A percentile compares a stretch with the other conserved stretches of the same genome.
Conservation (phyloP, 2,113 vertebrate genomes). For the Neopipo cinnamomea region DNA sequence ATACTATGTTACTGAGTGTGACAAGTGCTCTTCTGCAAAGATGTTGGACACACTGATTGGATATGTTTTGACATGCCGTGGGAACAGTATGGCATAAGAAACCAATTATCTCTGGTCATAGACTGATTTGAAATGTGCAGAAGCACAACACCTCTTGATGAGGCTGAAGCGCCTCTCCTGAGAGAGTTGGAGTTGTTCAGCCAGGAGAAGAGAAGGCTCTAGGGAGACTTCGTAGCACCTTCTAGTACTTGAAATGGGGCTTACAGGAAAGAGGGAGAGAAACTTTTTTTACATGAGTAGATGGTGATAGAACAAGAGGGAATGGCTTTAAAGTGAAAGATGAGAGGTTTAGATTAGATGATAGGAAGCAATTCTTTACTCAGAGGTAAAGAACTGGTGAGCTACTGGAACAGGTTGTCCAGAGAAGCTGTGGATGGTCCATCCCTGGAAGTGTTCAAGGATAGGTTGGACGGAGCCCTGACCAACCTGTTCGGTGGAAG, state of each 20-base stretch:
- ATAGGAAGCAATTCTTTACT: not conserved
- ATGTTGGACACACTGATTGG: not conserved
- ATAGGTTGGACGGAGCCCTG: not conserved
- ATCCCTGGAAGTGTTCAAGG: not conserved
- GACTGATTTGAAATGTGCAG: not conserved
- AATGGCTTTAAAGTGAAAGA: not conserved
- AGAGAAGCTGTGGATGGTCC: not conserved
- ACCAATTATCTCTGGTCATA: not conserved
- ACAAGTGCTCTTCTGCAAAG: not conserved
- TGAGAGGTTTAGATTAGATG: not conserved
- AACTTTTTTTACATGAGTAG: not conserved
- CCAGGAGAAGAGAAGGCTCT: not conserved
- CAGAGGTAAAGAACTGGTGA: not conserved
- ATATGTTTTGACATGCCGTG: not conserved
- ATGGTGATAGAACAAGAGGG: not conserved
- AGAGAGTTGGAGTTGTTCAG: not conserved
- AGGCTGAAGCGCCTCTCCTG: not conserved
- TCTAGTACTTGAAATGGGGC: not conserved
- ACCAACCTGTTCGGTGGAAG: not conserved
- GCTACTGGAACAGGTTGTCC: not conserved
- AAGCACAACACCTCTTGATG: not conserved
- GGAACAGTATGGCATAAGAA: not conserved
- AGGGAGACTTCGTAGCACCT: not conserved
- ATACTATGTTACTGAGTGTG: not conserved
- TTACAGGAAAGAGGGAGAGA: not conserved